Conservation (phyloP, 2,113 vertebrate genomes). For the Triplophysa siluroides region DNA sequence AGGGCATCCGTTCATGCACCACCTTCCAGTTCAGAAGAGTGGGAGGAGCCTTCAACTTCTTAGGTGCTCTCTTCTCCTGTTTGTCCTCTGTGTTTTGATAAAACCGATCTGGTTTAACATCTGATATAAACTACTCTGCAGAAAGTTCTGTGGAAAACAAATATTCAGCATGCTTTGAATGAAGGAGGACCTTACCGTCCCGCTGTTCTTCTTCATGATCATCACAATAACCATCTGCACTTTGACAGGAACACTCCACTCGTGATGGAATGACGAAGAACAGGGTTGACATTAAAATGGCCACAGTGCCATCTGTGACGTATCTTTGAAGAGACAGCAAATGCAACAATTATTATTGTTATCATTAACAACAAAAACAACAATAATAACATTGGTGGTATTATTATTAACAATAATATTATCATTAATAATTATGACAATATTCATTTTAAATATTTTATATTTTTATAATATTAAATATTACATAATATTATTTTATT, state of each 20-base stretch:
- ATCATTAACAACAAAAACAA: no score
- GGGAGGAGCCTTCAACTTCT: slow-evolving; percentile 62
- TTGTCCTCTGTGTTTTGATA: not conserved
- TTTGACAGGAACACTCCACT: slow-evolving; percentile 48
- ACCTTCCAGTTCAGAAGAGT: slow-evolving; percentile 82
- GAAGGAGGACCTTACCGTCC: not conserved
- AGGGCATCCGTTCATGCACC: slow-evolving; percentile 87
- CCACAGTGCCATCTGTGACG: slow-evolving; percentile 83
- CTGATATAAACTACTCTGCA: not conserved
- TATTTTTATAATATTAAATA: no score
- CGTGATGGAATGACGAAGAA: slow-evolving; percentile 85
- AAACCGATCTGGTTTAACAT: slow-evolving; percentile 2
- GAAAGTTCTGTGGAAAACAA: not conserved
- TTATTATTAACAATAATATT: no score
- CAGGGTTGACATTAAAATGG: slow-evolving; percentile 79
- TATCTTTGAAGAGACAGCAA: slow-evolving; percentile 69
- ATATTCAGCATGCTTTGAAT: not conserved
- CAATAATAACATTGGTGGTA: no score
- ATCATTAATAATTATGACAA: no score
- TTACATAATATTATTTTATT: no score
- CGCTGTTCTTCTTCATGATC: slow-evolving; percentile 44
- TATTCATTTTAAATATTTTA: no score
- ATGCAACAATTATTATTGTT: not conserved
- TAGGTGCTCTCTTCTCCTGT: slow-evolving; percentile 43
- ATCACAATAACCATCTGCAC: not conserved